These are phyloP conservation scores for Origma solitaria DNA, from an alignment of 2,113 vertebrate genomes.

Conservation along the genomic window DNA sequence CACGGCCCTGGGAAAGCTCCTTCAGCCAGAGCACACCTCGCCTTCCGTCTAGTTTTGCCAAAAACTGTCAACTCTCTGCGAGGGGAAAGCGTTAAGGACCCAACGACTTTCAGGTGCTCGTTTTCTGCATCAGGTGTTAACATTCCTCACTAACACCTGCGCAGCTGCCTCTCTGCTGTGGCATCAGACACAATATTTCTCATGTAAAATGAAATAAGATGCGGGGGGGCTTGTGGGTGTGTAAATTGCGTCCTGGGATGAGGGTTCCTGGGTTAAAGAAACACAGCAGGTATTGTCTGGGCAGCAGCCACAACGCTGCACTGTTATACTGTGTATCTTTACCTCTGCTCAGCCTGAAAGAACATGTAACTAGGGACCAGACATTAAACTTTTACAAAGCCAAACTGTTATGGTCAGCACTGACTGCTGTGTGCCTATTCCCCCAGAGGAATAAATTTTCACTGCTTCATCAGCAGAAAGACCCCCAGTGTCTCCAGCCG, in stretches of 20 bases:
- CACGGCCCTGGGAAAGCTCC: neutral
- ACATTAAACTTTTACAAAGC: neutral
- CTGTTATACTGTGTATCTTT: neutral
- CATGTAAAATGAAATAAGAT: neutral
- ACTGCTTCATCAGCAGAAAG: neutral
- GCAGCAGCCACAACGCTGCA: neutral
- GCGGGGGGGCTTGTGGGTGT: rapidly evolving
- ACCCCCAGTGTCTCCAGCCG: neutral
- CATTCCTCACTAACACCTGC: neutral
- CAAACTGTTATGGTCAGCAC: neutral
- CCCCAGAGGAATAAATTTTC: neutral
- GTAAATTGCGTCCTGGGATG: neutral
- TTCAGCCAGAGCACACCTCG: neutral
- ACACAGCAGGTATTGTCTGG: neutral
- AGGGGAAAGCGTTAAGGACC: neutral
- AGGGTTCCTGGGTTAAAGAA: neutral
- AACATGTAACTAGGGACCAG: neutral
- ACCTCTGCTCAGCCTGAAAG: neutral
- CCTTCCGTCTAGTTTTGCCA: rapidly evolving
- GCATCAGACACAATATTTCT: neutral
- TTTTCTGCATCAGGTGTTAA: neutral
- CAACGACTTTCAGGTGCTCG: neutral
- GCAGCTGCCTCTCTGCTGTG: neutral
- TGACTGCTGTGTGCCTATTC: neutral
- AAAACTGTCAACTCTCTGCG: neutral